Evolutionary conservation across 2,797 vertebrate genomes (phyloP).

Genomic region (Prionace glauca): DNA sequence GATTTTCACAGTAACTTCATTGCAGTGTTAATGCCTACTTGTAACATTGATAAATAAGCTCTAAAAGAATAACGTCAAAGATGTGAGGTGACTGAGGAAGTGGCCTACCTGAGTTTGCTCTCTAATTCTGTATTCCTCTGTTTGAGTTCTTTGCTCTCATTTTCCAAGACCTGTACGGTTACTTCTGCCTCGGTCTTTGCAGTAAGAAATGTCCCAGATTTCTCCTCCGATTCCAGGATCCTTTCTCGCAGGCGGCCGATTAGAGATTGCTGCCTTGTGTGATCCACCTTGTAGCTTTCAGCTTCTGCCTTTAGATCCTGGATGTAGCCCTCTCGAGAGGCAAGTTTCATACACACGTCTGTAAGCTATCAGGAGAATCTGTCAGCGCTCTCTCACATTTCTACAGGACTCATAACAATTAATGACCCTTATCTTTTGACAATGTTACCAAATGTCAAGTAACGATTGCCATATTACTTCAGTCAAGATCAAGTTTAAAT

Average conservation of each 20-base stretch:
- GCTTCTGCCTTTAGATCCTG: slow-evolving; percentile 61
- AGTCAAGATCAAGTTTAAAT: background rate
- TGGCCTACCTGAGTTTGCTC: slow-evolving; percentile 58
- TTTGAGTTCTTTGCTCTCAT: slow-evolving; percentile 60
- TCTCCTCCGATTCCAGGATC: slow-evolving; percentile 61
- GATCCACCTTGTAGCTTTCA: slow-evolving; percentile 60
- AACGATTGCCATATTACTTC: background rate
- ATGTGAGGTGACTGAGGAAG: background rate
- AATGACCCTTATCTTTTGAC: background rate
- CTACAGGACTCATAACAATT: background rate
- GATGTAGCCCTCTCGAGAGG: slow-evolving; percentile 57
- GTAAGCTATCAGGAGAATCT: slow-evolving; percentile 50
- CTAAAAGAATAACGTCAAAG: background rate
- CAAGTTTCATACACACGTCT: slow-evolving; percentile 56
- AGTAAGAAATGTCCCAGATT: slow-evolving; percentile 46
- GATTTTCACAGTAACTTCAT: too few relatives aligned
- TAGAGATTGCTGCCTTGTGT: slow-evolving; percentile 61
- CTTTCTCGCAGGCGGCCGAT: slow-evolving; percentile 58
- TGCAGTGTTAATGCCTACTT: too few relatives aligned
- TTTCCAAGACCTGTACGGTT: slow-evolving; percentile 49
- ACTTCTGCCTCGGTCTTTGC: slow-evolving; percentile 57
- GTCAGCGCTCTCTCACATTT: background rate
- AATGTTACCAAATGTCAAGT: background rate
- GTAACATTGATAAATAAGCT: too few relatives aligned
- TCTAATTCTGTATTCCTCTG: slow-evolving; percentile 51